Evolutionary conservation across 1,140 invertebrate genomes (phyloP).

Genomic region (Papilio polytes): DNA sequence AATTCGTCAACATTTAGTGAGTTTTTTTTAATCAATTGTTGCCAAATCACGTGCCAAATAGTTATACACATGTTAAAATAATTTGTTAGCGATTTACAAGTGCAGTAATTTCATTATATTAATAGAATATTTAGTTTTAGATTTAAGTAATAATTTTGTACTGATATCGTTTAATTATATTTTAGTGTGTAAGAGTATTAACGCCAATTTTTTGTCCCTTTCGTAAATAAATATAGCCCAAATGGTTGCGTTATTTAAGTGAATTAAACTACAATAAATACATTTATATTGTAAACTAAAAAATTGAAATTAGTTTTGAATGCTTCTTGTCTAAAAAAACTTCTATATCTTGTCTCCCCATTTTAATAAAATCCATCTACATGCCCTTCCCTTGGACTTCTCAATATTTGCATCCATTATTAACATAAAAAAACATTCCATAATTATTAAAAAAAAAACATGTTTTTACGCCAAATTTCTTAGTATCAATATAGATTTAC

Average conservation of each 20-base stretch:
- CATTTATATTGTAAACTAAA: slow-evolving; percentile 30
- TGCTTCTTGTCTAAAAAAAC: neutral
- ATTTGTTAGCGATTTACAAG: slow-evolving; percentile 38
- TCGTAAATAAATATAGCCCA: neutral
- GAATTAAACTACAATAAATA: neutral
- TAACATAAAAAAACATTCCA: slow-evolving; percentile 4
- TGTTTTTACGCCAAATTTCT: neutral
- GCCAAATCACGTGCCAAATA: slow-evolving; percentile 40
- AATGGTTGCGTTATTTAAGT: too few species aligned
- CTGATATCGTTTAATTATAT: neutral
- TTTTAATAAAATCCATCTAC: neutral
- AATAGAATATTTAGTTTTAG: slow-evolving; percentile 32
- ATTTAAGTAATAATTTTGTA: neutral
- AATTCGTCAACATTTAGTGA: slow-evolving; percentile 7
- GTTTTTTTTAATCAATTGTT: slow-evolving; percentile 22
- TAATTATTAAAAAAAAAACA: neutral
- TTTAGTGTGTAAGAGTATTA: slow-evolving; percentile 30
- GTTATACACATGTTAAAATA: slow-evolving; percentile 34
- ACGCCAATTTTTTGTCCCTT: slow-evolving; percentile 6
- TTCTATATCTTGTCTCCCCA: neutral
- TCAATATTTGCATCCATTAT: slow-evolving; percentile 3
- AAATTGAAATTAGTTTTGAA: neutral
- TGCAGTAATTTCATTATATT: slow-evolving; percentile 8
- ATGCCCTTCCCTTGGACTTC: neutral
- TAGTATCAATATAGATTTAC: neutral